Base-by-base conservation (phyloP, 2,113 vertebrate species). In the Neomonachus schauinslandi region DNA sequence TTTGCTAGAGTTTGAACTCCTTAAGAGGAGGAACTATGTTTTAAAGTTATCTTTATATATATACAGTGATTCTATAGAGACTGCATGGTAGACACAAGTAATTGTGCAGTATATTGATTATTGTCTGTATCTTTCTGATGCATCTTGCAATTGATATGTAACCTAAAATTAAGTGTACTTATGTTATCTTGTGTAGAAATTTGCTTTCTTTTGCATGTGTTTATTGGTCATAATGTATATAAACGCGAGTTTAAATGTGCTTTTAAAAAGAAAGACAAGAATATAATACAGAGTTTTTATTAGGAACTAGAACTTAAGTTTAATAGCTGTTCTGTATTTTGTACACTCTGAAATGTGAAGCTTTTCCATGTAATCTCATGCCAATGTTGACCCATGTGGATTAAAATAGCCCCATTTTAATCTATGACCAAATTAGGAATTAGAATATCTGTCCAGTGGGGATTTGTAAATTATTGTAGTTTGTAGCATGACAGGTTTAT, bases 391-490 rank as follows among this genome's bases (percentile, higher is more conserved):
- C 98, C 99, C 98, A 98, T 98, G 97, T 98, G 98, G 99, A 99
- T 99, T 99, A 98, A 99, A 99, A 99, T 99, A 99, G 98, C 97
- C 93, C 93, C 98, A 96, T 98, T 99, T 99, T 99, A 98, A 99
- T 98, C 98, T 98, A 98, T 99, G 99, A 99, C 99, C 99, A 99
- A 99, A 99, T 99, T 99, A 99, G 99, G 99, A 99, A 98, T 98
- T 99, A 98, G 97, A 98, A 7, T 97, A 97, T 99, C 98, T 98
- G 59, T 97, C 98, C 98, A 98, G 98, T 98, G 98, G 98, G 99
- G 98, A 98, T 99, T 98, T 98, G 96, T 98, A 98, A 98, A 99
- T 99, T 99, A 99, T 98, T 98, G 86, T 98, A 98, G 97, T 98
- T 99, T 99, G 95, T 98, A 98, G 98, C 98, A 90, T 98, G 98